Conservation (phyloP, 2,797 vertebrate genomes). For the Ficedula albicollis region DNA sequence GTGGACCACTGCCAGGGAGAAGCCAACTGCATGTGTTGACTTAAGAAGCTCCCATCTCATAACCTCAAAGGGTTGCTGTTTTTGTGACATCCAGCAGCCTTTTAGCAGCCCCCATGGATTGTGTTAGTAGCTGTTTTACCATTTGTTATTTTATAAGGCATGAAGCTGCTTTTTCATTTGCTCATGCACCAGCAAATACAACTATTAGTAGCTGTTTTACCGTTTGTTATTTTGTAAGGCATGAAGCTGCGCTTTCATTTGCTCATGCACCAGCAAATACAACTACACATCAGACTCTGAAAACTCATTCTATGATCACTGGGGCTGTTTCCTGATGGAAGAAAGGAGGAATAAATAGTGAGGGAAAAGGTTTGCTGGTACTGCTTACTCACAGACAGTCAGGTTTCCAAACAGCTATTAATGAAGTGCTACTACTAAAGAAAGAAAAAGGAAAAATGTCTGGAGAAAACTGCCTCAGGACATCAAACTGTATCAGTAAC, state of each 20-base stretch:
- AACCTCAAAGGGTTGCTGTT: slow-evolving; percentile 3
- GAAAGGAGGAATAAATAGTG: neutral
- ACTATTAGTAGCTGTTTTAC: slow-evolving; percentile 5
- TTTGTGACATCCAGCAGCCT: slow-evolving; percentile 32
- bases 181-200: neutral
- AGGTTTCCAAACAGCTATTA: slow-evolving; percentile 25
- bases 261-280: neutral
- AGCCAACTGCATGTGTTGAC: neutral
- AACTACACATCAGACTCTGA: neutral
- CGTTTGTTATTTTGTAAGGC: neutral
- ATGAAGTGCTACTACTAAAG: neutral
- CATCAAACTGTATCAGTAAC: neutral
- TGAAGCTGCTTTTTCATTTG: neutral
- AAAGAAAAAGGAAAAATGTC: neutral
- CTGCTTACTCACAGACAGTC: neutral
- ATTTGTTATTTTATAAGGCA: neutral
- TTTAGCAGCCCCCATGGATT: slow-evolving; percentile 4
- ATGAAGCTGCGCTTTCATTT: neutral
- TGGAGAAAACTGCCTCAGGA: neutral
- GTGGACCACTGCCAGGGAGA: slow-evolving; percentile 24
- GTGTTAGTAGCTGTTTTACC: slow-evolving; percentile 10
- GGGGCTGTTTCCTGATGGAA: neutral
- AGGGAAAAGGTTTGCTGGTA: neutral
- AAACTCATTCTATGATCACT: neutral
- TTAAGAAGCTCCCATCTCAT: neutral